Evolutionary conservation across 2,797 vertebrate genomes (phyloP), one percentile per base, ranked within the genome.

Genomic region (Urophycis tenuis): DNA sequence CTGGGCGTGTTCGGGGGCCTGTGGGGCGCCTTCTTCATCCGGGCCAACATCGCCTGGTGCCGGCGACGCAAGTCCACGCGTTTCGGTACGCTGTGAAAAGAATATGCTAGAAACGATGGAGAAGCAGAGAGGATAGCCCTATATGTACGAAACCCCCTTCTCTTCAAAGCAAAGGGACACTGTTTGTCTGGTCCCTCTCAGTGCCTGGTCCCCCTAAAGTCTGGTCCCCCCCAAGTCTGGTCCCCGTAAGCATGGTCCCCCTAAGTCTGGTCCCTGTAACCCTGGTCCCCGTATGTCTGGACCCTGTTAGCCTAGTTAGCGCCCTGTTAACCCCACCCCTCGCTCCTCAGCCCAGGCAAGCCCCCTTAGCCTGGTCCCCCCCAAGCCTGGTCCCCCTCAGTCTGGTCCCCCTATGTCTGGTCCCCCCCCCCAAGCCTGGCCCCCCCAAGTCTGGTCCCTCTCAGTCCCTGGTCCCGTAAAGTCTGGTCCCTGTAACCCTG

Each of bases 21-120:
- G 19, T 99, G 98, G 98, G 98, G 98, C 72, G 97, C 97, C 0
- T 97, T 99, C 91, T 99, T 99, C 90, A 99, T 99, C 87, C 94
- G 96, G 80, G 95, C 96, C 82, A 99, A 99, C 91, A 99, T 99
- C 0, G 95, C 96, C 5, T 99, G 98, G 98, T 99, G 98, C 86
- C 93, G 96, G 41, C 94, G 96, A 8, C 96, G 97, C 87, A 99
- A 99, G 88, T 97, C 96, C 17, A 99, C 97, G 0, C 95, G 94
- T 76, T 98, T 99, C 12, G 98, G 97, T 79, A 49, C 10, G 19
- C 19, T 22, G 5, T 53, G 22, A 22, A 53, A 53, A 25, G 53
- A 25, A 25, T 25, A 9, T 25, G 10, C 53, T 9, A 64, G 53
- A 64, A 64, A 64, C 53, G 25, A 25, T n/a, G 45, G 45, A 22